Conservation (phyloP, 1,140 invertebrate genomes). For the Caenorhabditis inopinata region DNA sequence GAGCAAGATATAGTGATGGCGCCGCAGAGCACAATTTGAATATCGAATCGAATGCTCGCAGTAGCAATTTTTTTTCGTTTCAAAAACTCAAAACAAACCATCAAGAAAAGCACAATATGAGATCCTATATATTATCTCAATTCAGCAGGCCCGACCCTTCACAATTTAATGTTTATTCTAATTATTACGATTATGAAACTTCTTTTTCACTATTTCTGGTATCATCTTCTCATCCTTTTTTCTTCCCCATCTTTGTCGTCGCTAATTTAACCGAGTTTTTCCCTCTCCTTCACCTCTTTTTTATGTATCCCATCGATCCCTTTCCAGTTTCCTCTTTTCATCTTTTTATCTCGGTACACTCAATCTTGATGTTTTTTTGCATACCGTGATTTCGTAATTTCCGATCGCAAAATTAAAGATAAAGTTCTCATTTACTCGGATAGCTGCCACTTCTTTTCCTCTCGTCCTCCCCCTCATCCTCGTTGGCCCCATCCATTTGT, state of each 20-base stretch:
- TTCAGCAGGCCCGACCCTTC: background rate
- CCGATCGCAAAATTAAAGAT: conserved; percentile 9
- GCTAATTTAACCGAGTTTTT: conserved; percentile 15
- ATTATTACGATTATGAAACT: conserved; percentile 25
- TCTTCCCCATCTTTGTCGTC: background rate
- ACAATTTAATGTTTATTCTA: background rate
- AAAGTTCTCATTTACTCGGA: conserved; percentile 23
- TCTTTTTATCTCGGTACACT: background rate
- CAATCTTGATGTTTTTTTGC: background rate
- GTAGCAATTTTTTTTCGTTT: no score
- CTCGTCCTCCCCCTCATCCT: background rate
- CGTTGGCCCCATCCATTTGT: background rate
- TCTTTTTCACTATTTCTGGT: conserved; percentile 19
- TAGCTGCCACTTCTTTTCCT: conserved; percentile 36
- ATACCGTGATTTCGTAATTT: conserved; percentile 24
- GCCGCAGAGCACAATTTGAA: background rate
- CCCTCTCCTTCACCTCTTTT: background rate
- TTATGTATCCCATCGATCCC: conserved; percentile 25
- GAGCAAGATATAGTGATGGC: conserved; percentile 5
- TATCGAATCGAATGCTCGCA: background rate
- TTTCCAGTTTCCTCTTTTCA: background rate
- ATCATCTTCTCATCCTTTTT: conserved; percentile 27
- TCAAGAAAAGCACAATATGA: conserved; percentile 33
- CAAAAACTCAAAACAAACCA: background rate
- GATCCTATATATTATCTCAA: conserved; percentile 4